Conservation (phyloP, 2,113 vertebrate species). For the Clupea harengus region DNA sequence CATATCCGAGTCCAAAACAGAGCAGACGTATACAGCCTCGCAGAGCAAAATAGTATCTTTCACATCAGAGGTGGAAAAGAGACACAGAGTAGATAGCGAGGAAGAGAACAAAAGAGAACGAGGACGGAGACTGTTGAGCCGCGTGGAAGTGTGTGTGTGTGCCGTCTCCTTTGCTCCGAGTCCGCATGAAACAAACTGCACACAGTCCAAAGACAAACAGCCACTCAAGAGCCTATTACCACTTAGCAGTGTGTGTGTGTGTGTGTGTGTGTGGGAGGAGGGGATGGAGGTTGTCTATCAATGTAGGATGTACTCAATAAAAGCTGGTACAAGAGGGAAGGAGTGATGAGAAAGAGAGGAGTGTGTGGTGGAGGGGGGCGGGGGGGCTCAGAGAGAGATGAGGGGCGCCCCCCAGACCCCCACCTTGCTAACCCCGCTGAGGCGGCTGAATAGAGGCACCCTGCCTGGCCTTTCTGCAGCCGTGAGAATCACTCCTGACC, state of each 20-base stretch:
- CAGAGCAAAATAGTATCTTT: background rate
- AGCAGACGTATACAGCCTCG: background rate
- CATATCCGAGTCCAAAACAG: background rate
- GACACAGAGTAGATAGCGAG: background rate
- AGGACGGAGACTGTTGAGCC: background rate
- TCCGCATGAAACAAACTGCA: background rate
- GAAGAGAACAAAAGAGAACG: slow-evolving; percentile 43
- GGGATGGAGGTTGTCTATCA: background rate
- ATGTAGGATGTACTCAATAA: background rate
- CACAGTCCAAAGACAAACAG: slow-evolving; percentile 11
- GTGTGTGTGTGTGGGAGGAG: background rate
- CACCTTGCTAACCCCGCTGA: slow-evolving; percentile 47
- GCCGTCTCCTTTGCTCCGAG: slow-evolving; percentile 8
- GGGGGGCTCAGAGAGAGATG: slow-evolving; percentile 32
- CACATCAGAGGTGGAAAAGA: background rate
- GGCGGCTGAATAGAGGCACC: slow-evolving; percentile 57
- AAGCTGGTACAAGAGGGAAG: background rate
- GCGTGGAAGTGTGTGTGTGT: background rate
- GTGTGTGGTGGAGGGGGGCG: slow-evolving; percentile 44
- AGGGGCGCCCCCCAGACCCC: slow-evolving; percentile 30
- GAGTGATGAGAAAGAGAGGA: background rate
- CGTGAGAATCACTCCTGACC: slow-evolving; percentile 68
- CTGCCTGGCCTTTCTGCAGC: slow-evolving; percentile 60
- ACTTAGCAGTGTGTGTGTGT: background rate
- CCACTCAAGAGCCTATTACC: slow-evolving; percentile 18